Conservation (phyloP, 2,113 vertebrate genomes). For the Polypterus senegalus region DNA sequence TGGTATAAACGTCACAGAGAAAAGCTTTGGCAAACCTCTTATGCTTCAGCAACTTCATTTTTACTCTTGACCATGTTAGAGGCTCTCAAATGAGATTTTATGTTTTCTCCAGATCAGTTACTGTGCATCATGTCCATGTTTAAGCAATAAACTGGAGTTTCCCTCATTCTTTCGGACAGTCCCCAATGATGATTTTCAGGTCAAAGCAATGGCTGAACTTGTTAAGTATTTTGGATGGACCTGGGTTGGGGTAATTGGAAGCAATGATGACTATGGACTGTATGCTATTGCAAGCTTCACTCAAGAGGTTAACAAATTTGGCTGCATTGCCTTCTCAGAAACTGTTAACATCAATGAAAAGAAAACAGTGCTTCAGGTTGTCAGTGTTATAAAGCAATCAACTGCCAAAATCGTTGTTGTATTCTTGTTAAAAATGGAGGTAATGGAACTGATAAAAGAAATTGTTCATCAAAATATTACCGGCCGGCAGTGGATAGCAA, state of each 20-base stretch:
- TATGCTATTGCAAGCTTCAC: not conserved
- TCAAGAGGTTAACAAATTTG: not conserved
- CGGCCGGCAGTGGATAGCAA: not conserved
- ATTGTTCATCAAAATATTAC: not conserved
- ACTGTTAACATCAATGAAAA: not conserved
- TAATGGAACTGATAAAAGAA: not conserved
- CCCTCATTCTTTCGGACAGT: constrained; percentile 22
- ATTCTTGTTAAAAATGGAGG: not conserved
- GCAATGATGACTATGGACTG: not conserved
- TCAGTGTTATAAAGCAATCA: not conserved
- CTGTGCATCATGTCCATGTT: constrained; percentile 48
- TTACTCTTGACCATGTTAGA: no score
- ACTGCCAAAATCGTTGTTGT: not conserved
- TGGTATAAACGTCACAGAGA: no score
- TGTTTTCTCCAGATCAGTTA: constrained; percentile 42
- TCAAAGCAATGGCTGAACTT: not conserved
- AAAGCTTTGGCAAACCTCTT: no score
- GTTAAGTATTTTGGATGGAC: not conserved
- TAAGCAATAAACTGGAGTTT: constrained; percentile 53
- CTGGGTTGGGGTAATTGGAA: not conserved
- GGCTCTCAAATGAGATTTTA: not conserved
- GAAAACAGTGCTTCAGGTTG: not conserved
- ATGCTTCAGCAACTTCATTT: no score
- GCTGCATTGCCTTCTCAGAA: not conserved
- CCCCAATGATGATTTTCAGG: not conserved